Conservation (phyloP, 2,888 invertebrate genomes). For the Eristalis intricaria region DNA sequence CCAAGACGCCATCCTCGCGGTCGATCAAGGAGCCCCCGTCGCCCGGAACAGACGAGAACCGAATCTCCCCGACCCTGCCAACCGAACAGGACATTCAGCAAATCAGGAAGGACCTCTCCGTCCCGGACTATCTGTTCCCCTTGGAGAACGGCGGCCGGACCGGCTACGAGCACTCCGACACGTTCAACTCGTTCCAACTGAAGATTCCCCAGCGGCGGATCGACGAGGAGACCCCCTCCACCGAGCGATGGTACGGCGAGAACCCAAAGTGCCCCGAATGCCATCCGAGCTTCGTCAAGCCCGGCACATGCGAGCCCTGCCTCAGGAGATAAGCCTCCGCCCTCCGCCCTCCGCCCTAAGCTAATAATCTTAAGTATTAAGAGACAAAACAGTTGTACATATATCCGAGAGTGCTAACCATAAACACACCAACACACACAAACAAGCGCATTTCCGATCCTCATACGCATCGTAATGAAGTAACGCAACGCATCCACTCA, state of each 20-base stretch:
- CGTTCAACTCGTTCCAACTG: slow-evolving; percentile 85
- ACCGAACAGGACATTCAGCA: slow-evolving; percentile 81
- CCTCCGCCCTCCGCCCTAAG: background rate
- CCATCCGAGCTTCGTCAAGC: slow-evolving; percentile 84
- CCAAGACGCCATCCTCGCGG: slow-evolving; percentile 76
- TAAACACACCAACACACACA: background rate
- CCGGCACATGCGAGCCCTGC: slow-evolving; percentile 86
- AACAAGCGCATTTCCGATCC: slow-evolving; percentile 18
- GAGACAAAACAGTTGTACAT: background rate
- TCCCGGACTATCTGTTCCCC: slow-evolving; percentile 85
- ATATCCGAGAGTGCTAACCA: too few relatives aligned
- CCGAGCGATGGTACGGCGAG: slow-evolving; percentile 83
- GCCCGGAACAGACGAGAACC: slow-evolving; percentile 43
- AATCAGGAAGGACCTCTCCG: slow-evolving; percentile 84
- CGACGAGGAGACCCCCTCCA: slow-evolving; percentile 71
- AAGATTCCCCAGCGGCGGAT: slow-evolving; percentile 82
- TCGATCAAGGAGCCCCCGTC: slow-evolving; percentile 76
- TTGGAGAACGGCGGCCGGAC: slow-evolving; percentile 83
- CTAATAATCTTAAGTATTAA: slow-evolving; percentile 38
- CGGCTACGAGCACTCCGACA: slow-evolving; percentile 83
- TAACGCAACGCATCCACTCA: slow-evolving; percentile 57
- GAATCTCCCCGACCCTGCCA: slow-evolving; percentile 52
- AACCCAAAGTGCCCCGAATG: slow-evolving; percentile 85
- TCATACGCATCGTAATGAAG: slow-evolving; percentile 23
- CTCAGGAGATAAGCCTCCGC: slow-evolving; percentile 81